Evolutionary conservation across 2,797 vertebrate genomes (phyloP).

Genomic region (Trematomus bernacchii): DNA sequence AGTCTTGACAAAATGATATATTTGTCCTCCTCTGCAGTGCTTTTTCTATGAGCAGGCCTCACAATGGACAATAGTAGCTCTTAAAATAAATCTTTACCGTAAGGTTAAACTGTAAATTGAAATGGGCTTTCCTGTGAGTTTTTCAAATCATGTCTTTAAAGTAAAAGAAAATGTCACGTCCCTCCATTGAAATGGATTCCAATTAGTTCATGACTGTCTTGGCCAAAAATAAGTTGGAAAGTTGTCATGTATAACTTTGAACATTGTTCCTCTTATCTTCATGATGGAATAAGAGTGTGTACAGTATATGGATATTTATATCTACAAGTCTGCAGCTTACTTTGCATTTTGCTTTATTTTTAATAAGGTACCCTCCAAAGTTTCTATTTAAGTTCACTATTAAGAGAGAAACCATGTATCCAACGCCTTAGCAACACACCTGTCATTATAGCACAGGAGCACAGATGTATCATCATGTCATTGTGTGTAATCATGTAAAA

Average conservation of each 20-base stretch:
- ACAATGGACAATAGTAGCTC: neutral
- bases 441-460: neutral
- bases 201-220: too few relatives aligned
- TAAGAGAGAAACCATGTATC: neutral
- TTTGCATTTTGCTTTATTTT: neutral
- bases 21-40: neutral
- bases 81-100: neutral
- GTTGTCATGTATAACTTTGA: neutral
- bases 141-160: neutral
- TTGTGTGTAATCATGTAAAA: too few relatives aligned
- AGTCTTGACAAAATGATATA: neutral
- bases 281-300: neutral
- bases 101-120: neutral
- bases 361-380: neutral
- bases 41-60: neutral
- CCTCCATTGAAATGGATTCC: too few relatives aligned
- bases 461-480: conserved; percentile 10
- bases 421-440: neutral
- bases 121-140: neutral
- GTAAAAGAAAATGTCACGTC: too few relatives aligned
- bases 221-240: neutral
- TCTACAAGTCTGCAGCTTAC: neutral
- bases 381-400: neutral
- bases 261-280: neutral
- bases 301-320: neutral